Conservation (phyloP, 1,140 invertebrate genomes). For the Macrobrachium nipponense region DNA sequence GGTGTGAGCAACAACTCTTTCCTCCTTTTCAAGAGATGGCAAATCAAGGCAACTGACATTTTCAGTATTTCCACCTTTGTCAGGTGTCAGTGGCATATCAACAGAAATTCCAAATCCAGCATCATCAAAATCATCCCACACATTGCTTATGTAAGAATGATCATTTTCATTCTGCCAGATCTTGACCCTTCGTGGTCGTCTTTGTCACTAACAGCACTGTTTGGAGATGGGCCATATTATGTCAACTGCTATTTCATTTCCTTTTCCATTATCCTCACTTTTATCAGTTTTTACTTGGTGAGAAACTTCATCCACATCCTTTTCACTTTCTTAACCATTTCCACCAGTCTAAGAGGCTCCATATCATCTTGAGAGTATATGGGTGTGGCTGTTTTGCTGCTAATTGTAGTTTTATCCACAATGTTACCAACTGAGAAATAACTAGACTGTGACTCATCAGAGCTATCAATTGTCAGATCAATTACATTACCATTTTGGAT, state of each 20-base stretch:
- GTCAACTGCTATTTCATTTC: no score
- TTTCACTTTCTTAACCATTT: not conserved
- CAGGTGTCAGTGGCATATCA: not conserved
- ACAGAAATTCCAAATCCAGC: not conserved
- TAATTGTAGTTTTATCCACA: no score
- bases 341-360: conserved; percentile 2
- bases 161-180: not conserved
- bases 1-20: no score
- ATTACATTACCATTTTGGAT: not conserved
- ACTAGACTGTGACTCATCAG: not conserved
- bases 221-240: no score
- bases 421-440: not conserved
- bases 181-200: not conserved
- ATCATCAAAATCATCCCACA: conserved; percentile 55
- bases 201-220: not conserved
- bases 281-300: no score
- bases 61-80: not conserved
- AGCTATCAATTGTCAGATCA: conserved; percentile 34
- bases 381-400: not conserved
- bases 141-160: conserved; percentile 35
- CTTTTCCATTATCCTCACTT: no score
- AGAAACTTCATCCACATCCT: no score
- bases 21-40: no score
- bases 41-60: not conserved
- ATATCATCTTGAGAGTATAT: not conserved